Percentiles rank a stretch among this genome's conserved stretches.
Evolutionary conservation across 35 echinoderm and acorn worm genomes (phyloP).

Genomic region (Ophiothrix spiculata): DNA sequence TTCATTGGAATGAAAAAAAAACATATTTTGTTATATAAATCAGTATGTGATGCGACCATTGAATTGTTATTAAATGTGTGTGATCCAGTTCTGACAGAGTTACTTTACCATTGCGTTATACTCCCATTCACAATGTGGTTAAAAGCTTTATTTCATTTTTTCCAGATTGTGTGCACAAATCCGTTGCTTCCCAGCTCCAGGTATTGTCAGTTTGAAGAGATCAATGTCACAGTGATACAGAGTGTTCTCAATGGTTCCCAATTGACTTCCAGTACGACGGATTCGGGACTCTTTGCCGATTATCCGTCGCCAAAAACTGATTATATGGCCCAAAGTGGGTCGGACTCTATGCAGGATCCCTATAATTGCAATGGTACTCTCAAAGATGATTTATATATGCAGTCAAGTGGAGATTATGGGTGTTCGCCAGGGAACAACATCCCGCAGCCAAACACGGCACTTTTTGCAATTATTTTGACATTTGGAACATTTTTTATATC

Average conservation of each 20-base stretch:
- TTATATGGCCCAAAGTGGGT: not conserved
- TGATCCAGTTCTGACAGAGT: too few relatives aligned
- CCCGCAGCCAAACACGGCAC: conserved; percentile 65
- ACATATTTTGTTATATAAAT: too few relatives aligned
- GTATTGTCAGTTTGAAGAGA: conserved; percentile 3
- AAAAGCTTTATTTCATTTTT: too few relatives aligned
- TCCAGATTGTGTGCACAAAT: conserved; percentile 39
- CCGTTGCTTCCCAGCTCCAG: conserved; percentile 32
- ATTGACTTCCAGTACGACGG: not conserved
- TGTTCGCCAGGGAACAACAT: conserved; percentile 30
- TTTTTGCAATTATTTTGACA: conserved; percentile 77
- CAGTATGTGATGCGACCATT: too few relatives aligned
- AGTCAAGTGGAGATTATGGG: not conserved
- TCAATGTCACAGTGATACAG: not conserved
- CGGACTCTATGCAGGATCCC: not conserved
- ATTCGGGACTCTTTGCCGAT: not conserved
- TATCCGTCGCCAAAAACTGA: not conserved
- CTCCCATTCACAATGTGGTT: too few relatives aligned
- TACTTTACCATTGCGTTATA: too few relatives aligned
- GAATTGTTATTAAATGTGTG: too few relatives aligned
- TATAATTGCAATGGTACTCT: not conserved
- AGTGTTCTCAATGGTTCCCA: not conserved
- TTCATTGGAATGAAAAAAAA: too few relatives aligned
- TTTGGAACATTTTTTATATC: conserved; percentile 93
- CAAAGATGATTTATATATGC: not conserved